Percentiles rank a stretch among this genome's conserved stretches.
phyloP scores from a whole-genome alignment of 2,113 vertebrate genomes.

The Muscicapa adusta region DNA sequence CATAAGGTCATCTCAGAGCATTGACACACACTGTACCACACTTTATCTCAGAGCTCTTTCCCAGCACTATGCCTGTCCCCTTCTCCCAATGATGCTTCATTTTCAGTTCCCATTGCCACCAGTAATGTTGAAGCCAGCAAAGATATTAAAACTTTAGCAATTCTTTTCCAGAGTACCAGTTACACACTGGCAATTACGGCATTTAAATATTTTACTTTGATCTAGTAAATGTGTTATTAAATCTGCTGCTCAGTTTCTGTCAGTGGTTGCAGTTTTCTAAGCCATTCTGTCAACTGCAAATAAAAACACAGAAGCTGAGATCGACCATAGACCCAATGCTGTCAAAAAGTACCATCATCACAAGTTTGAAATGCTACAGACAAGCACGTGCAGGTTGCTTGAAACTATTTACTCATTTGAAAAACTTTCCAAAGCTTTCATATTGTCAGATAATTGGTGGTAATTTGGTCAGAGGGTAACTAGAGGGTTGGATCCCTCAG shows the following conservation, averaged over 20 bases:
- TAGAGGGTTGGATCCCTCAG: not conserved
- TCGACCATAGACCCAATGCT: not conserved
- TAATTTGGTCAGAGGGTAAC: not conserved
- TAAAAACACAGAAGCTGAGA: not conserved
- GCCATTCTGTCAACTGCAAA: not conserved
- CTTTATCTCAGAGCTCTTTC: not conserved
- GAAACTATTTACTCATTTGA: not conserved
- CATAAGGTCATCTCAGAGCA: not conserved
- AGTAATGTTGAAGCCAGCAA: not conserved
- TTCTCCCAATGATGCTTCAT: not conserved
- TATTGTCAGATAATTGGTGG: not conserved
- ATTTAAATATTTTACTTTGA: not conserved
- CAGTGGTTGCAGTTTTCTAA: not conserved
- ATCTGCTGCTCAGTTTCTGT: not conserved
- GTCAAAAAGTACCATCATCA: not conserved
- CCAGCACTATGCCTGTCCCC: accelerated
- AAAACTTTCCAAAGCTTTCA: not conserved
- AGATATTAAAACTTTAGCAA: not conserved
- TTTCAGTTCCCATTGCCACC: not conserved
- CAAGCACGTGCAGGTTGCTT: not conserved
- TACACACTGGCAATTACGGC: accelerated
- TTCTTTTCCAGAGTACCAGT: not conserved
- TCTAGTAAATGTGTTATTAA: not conserved
- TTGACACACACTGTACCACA: accelerated
- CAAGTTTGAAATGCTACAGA: not conserved